phyloP scores from a whole-genome alignment of 2,888 invertebrate genomes.

The Eulithis testata region DNA sequence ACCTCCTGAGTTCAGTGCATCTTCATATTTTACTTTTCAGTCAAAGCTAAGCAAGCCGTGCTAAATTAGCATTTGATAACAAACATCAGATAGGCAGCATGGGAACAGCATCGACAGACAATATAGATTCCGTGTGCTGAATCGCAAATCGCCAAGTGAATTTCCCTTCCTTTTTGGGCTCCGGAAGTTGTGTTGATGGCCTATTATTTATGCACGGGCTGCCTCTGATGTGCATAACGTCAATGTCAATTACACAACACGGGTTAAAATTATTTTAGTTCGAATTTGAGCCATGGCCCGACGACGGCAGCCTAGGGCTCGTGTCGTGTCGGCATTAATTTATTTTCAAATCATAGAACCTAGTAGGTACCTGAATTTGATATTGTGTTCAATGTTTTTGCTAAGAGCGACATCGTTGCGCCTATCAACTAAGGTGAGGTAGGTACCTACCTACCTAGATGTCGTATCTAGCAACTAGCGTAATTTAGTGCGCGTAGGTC shows the following conservation, averaged over 20 bases:
- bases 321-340: too few species aligned
- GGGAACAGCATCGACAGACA: slow-evolving; percentile 59
- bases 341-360: too few species aligned
- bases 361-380: too few species aligned
- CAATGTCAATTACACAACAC: slow-evolving; percentile 60
- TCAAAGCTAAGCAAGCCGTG: background rate
- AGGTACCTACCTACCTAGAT: background rate
- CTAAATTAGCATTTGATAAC: slow-evolving; percentile 44
- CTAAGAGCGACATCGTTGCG: too few species aligned
- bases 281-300: too few species aligned
- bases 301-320: too few species aligned
- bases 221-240: slow-evolving; percentile 25
- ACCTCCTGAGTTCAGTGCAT: too few species aligned
- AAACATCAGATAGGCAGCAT: slow-evolving; percentile 55
- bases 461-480: background rate
- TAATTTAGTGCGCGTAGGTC: slow-evolving; percentile 18
- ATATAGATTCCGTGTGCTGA: slow-evolving; percentile 64
- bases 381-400: too few species aligned
- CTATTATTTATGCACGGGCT: slow-evolving; percentile 60
- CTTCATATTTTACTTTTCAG: background rate
- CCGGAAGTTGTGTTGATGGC: slow-evolving; percentile 68
- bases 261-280: too few species aligned
- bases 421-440: background rate
- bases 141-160: slow-evolving; percentile 70
- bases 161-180: slow-evolving; percentile 78